phyloP scores from a whole-genome alignment of 1,140 invertebrate genomes.

The Colletes latitarsis region DNA sequence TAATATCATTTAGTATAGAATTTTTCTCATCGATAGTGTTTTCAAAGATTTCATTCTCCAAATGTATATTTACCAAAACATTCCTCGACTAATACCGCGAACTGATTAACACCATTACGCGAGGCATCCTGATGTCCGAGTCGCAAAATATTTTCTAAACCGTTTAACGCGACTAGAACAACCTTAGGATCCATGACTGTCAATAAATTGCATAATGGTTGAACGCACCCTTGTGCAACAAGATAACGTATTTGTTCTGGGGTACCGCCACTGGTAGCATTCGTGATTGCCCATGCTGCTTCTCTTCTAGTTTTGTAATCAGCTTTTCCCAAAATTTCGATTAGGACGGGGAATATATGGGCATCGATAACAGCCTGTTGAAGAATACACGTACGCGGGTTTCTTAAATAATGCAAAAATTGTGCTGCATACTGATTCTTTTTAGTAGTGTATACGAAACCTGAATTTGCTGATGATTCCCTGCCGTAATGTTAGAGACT shows the following conservation, averaged over 20 bases:
- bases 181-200: constrained; percentile 97
- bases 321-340: constrained; percentile 94
- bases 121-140: constrained; percentile 91
- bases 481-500: constrained; percentile 98
- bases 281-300: constrained; percentile 98
- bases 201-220: constrained; percentile 96
- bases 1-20: neutral
- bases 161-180: constrained; percentile 98
- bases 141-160: constrained; percentile 97
- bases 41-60: neutral
- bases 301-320: constrained; percentile 99
- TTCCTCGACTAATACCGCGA: constrained; percentile 96
- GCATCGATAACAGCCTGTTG: constrained; percentile 96
- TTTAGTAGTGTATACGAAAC: constrained; percentile 74
- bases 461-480: constrained; percentile 96
- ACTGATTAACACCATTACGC: constrained; percentile 91
- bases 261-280: constrained; percentile 97
- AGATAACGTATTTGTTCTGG: constrained; percentile 93
- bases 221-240: constrained; percentile 90
- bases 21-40: neutral
- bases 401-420: constrained; percentile 1
- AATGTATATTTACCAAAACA: constrained; percentile 90
- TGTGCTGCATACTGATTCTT: neutral
- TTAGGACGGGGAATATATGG: constrained; percentile 95
- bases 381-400: constrained; percentile 48